Conservation (phyloP, 2,888 invertebrate species). For the Bombylius discolor region DNA sequence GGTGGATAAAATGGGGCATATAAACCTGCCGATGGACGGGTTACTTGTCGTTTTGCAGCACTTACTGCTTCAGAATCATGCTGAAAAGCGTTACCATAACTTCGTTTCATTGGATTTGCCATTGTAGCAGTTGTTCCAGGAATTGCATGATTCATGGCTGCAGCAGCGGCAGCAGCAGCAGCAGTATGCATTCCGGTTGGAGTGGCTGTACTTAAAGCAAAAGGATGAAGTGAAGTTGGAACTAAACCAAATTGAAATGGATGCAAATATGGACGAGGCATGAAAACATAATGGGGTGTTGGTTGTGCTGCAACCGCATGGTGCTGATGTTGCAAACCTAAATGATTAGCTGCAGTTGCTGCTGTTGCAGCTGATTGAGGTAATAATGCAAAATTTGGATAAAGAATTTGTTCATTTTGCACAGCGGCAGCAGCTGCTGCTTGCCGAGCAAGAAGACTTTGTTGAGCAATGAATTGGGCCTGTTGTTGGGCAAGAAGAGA, state of each 20-base stretch:
- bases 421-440: constrained; percentile 47
- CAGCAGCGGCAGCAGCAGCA: constrained; percentile 1
- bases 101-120: constrained; percentile 45
- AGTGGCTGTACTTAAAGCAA: neutral
- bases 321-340: constrained; percentile 22
- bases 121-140: neutral
- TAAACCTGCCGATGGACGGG: constrained; percentile 21
- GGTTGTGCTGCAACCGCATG: constrained; percentile 24
- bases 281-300: constrained; percentile 17
- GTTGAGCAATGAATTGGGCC: constrained; percentile 53
- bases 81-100: constrained; percentile 60
- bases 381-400: constrained; percentile 20
- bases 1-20: constrained; percentile 15
- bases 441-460: constrained; percentile 52
- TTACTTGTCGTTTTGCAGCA: constrained; percentile 31
- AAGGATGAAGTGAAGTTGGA: constrained; percentile 2
- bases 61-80: constrained; percentile 30
- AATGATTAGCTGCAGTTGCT: constrained; percentile 16
- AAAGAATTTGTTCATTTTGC: constrained; percentile 25
- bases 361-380: constrained; percentile 22
- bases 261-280: constrained; percentile 12
- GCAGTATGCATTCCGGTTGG: neutral
- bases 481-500: constrained; percentile 42
- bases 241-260: constrained; percentile 10
- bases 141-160: constrained; percentile 5